Evolutionary conservation across 2,113 vertebrate genomes (phyloP), one percentile per base, ranked within the genome.

Genomic region (Danionella cerebrum): DNA sequence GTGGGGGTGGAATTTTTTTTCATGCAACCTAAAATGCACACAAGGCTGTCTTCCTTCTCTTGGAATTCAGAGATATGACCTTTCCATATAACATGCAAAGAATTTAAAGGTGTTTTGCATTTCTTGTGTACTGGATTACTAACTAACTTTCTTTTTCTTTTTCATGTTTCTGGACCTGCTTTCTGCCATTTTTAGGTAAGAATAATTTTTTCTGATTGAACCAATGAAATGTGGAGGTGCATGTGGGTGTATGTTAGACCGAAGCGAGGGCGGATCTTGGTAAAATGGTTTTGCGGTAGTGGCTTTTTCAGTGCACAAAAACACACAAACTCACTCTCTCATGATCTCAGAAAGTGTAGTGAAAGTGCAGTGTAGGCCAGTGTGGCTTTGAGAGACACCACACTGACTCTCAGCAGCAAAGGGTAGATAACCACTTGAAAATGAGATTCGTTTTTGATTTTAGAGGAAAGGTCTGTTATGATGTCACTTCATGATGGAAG

Each of bases 161-260:
- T 76, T 21, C 73, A 79, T 85, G 83, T 12, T 19, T 69, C 66
- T 19, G 70, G 12, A 3, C 47, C 18, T 44, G 18, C 65, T 54
- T 27, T 31, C 8, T 13, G 25, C 35, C 78, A 57, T 71, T 71
- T 59, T n/a, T 27, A 88, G 86, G 86, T 87, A 72, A 88, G 86
- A 31, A 31, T 31, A 0, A 16, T 33, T 42, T 36, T 18, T 27
- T 19, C 3, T 41, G 16, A 29, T 22, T 14, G 11, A 19, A 19
- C 6, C 2, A 33, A 47, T 18, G 22, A 13, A 36, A 36, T 16
- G n/a, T 19, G 18, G n/a, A 31, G 19, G 18, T 66, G 16, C 16
- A 54, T 58, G 60, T 35, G 58, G 38, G 48, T 38, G 41, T 70
- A 62, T 77, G 63, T 5, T 11, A 24, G 53, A 38, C n/a, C 27